A percentile compares a stretch with the other conserved stretches of the same genome.
These are phyloP conservation scores for Agriotes lineatus DNA, from an alignment of 2,888 invertebrate species.

Conservation along the genomic window DNA sequence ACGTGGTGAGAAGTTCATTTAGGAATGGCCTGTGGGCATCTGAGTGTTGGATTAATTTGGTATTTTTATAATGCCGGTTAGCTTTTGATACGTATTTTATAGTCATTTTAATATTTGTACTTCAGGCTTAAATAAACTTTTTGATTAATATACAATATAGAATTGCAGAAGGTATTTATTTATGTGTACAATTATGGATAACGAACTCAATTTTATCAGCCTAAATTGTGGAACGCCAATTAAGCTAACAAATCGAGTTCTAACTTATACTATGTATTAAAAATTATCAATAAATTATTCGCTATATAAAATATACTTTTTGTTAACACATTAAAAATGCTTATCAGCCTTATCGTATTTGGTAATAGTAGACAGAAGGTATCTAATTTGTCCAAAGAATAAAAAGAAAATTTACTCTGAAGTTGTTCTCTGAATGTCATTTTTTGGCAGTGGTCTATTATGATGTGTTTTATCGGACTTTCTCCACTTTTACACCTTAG, in stretches of 20 bases:
- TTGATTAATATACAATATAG: conserved; percentile 25
- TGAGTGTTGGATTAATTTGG: conserved; percentile 11
- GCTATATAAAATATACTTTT: conserved; percentile 10
- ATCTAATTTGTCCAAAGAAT: no score
- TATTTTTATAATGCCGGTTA: conserved; percentile 30
- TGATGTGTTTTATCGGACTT: no score
- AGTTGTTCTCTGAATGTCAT: no score
- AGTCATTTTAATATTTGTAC: conserved; percentile 24
- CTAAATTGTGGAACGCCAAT: not conserved
- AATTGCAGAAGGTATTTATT: conserved; percentile 24
- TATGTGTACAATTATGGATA: conserved; percentile 4
- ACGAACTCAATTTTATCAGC: not conserved
- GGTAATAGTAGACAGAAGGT: no score
- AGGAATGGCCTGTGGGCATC: not conserved
- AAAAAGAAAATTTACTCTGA: no score
- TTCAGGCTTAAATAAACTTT: conserved; percentile 19
- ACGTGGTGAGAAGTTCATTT: no score
- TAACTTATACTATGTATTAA: conserved; percentile 6
- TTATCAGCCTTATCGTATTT: conserved; percentile 26
- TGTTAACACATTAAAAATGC: not conserved
- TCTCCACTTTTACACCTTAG: no score
- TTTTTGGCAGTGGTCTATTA: no score
- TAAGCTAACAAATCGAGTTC: not conserved
- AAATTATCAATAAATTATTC: conserved; percentile 17
- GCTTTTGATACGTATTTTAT: conserved; percentile 25